phyloP scores from a whole-genome alignment of 1,140 invertebrate species.

The Orchestia grillus region DNA sequence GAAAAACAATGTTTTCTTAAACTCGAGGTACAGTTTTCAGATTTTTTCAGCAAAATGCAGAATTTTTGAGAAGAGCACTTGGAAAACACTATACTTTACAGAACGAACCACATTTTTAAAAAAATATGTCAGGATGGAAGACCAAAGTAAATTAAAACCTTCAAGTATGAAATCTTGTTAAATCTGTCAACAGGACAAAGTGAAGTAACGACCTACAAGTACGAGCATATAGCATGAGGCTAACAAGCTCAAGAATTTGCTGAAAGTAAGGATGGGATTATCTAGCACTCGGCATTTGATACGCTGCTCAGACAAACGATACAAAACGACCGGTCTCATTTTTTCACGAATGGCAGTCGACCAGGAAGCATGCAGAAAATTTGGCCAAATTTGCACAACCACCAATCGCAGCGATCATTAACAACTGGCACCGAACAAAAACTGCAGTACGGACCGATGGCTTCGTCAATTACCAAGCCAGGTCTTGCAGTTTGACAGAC shows the following conservation, averaged over 20 bases:
- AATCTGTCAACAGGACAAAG: background rate
- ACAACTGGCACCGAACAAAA: background rate
- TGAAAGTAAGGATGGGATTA: background rate
- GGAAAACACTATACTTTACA: no score
- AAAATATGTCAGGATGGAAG: background rate
- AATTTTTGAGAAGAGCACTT: no score
- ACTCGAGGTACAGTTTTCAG: no score
- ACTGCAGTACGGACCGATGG: constrained; percentile 9
- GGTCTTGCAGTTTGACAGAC: constrained; percentile 54
- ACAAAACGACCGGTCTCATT: background rate
- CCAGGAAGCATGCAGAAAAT: background rate
- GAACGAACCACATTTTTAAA: background rate
- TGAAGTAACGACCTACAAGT: background rate
- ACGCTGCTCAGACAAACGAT: background rate
- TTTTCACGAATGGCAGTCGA: background rate
- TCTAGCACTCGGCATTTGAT: background rate
- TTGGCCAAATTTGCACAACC: background rate
- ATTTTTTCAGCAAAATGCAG: no score
- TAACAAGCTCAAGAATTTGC: background rate
- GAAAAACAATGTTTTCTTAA: no score
- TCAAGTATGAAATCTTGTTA: background rate
- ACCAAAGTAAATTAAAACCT: background rate
- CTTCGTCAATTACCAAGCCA: constrained; percentile 38
- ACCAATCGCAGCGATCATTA: constrained; percentile 17
- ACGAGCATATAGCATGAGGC: background rate